Base-by-base conservation (phyloP, 2,888 invertebrate species). In the Melitaea athalia region DNA sequence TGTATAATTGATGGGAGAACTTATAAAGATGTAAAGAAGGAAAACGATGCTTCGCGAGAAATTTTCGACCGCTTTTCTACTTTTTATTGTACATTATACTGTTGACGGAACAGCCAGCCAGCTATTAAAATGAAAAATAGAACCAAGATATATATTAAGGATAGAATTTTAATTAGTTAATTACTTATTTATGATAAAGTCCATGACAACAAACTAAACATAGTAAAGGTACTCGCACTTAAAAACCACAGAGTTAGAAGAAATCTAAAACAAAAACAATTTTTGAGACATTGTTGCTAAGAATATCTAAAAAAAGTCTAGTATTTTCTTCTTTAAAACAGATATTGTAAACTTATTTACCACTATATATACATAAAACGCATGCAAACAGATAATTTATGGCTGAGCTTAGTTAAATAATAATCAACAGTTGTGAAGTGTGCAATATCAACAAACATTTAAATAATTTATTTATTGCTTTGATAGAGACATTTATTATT, bases 391-490 rank as follows among this genome's bases (percentile, higher is more conserved):
- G 47, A 61, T 64, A 31, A 71, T 69, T 66, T 71, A 71, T 71
- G 60, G 50, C 15, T 65, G 59, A 67, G 47, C 67, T 64, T 47
- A 71, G 53, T 68, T 57, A 63, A 60, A 55, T 61, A 64, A 69
- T 62, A 64, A 69, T 62, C 64, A 69, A 60, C 65, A 64, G 49
- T 66, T 65, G 61, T 65, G 63, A 68, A 68, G 78, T 79, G 79
- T 77, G 75, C 74, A 78, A 76, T 77, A 82, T 81, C 82, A 80
- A 81, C 81, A 83, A 80, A 73, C 72, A 83, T 84, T 83, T 85
- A 76, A 85, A 85, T 83, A 82, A 83, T 80, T 84, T 81, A 84
- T 87, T 85, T 84, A 86, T 82, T 76, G 76, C 72, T 71, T 72
- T 81, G 81, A 82, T 83, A 80, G 80, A 82, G 77, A 78, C 80